These are phyloP conservation scores for Frieseomelitta varia DNA, from an alignment of 1,140 invertebrate genomes.

Conservation along the genomic window DNA sequence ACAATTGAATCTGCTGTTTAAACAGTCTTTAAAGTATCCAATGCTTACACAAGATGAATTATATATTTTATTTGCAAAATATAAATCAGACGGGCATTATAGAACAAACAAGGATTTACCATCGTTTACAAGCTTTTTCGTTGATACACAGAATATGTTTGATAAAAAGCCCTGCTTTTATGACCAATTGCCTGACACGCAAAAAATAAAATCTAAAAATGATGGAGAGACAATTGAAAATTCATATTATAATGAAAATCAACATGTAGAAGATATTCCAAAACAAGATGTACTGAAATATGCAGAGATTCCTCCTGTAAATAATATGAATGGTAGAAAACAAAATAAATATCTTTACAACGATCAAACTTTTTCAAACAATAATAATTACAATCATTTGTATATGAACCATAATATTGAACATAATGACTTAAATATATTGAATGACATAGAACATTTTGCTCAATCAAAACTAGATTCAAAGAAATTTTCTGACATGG, in stretches of 20 bases:
- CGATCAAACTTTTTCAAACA: neutral
- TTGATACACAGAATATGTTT: too few relatives aligned
- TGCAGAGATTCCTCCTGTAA: neutral
- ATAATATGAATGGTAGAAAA: neutral
- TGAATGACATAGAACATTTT: neutral
- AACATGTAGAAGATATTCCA: neutral
- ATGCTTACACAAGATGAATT: slow-evolving; percentile 30
- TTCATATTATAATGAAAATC: neutral
- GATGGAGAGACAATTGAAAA: neutral
- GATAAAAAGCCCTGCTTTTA: neutral
- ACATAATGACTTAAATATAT: neutral
- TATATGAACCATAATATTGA: neutral
- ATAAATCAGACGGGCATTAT: slow-evolving; percentile 38
- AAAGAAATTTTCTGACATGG: neutral
- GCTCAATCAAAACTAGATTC: neutral
- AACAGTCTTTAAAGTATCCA: neutral
- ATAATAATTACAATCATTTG: neutral
- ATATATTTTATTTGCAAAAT: slow-evolving; percentile 22
- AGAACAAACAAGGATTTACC: slow-evolving; percentile 7
- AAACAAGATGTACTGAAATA: neutral
- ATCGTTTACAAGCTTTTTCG: neutral
- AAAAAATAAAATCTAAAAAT: neutral
- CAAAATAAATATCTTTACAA: slow-evolving; percentile 5
- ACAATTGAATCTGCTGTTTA: neutral
- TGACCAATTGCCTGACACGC: neutral